phyloP scores from a whole-genome alignment of 2,888 invertebrate genomes.

The Epistrophella euchroma region DNA sequence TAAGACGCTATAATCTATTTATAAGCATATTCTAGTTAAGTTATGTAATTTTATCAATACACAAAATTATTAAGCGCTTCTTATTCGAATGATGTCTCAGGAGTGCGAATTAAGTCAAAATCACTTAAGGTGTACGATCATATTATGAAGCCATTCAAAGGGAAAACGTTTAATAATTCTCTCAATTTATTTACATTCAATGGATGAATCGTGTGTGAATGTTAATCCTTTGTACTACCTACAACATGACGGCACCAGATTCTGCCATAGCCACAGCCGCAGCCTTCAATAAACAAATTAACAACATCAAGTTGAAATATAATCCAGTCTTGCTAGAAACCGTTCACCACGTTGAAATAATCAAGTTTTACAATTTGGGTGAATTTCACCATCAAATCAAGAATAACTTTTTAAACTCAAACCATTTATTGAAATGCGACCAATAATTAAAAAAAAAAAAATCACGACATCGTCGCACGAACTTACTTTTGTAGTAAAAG shows the following conservation, averaged over 20 bases:
- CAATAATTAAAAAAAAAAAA: too few species aligned
- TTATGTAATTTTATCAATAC: constrained; percentile 5
- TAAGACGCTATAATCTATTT: background rate
- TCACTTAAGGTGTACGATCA: background rate
- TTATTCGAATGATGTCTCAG: background rate
- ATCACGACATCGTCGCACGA: too few species aligned
- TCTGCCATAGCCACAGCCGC: background rate
- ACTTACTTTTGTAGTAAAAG: too few species aligned
- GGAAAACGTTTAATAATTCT: constrained; percentile 53
- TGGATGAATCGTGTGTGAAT: constrained; percentile 23
- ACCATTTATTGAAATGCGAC: too few species aligned
- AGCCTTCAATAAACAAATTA: constrained; percentile 60
- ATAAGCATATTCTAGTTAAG: background rate
- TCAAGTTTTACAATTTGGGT: background rate
- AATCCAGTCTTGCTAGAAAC: constrained; percentile 48
- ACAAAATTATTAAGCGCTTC: background rate
- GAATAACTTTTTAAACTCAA: too few species aligned
- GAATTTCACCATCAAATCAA: constrained; percentile 21
- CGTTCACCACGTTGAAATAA: constrained; percentile 6
- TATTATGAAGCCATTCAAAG: background rate
- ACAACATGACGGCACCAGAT: constrained; percentile 25
- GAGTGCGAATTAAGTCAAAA: constrained; percentile 1
- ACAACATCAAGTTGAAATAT: constrained; percentile 51
- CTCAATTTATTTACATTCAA: constrained; percentile 44
- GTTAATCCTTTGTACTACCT: constrained; percentile 7